Evolutionary conservation across 2,888 invertebrate species (phyloP), one percentile per base, ranked within the genome.

Genomic region (Pseudoips prasinana): DNA sequence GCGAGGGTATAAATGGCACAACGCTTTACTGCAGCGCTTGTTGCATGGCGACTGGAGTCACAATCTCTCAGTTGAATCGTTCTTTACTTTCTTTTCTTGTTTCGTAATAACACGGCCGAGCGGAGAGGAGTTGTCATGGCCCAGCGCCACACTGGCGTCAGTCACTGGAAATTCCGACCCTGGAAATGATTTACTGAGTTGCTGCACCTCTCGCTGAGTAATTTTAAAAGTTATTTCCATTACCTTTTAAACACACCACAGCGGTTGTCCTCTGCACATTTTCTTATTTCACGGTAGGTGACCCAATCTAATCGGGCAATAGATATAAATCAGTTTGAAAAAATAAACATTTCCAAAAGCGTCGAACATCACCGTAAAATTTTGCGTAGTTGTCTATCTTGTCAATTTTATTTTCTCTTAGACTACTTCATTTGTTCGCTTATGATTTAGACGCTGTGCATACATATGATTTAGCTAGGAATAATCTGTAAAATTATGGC

Each of bases 41-140:
- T 50, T 56, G 46, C 52, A 64, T 70, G 61, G 64, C 61, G 33
- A 51, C 40, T 51, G 48, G 69, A 70, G 71, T 61, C 72, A 73
- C 59, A 75, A 70, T 80, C 72, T 75, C 74, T 70, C 64, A 51
- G 64, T 60, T 58, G 66, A 70, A 80, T 76, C 71, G 58, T 60
- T 68, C 51, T 74, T 71, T 69, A 80, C 82, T 83, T 84, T 80
- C 79, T 70, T 83, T 84, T 84, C 74, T 73, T 63, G 80, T 85
- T 82, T 84, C 82, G 81, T 83, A 82, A 86, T 75, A 73, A 65
- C 52, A 77, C 74, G 77, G 71, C 65, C 68, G 67, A 78, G 59
- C 67, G 64, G 73, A 75, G 73, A 76, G 63, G 67, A 72, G 67
- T 61, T 65, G 64, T 71, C 67, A 61, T 63, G 67, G 58, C 53